Conservation (phyloP, 2,888 invertebrate species). For the Hipparchia semele region DNA sequence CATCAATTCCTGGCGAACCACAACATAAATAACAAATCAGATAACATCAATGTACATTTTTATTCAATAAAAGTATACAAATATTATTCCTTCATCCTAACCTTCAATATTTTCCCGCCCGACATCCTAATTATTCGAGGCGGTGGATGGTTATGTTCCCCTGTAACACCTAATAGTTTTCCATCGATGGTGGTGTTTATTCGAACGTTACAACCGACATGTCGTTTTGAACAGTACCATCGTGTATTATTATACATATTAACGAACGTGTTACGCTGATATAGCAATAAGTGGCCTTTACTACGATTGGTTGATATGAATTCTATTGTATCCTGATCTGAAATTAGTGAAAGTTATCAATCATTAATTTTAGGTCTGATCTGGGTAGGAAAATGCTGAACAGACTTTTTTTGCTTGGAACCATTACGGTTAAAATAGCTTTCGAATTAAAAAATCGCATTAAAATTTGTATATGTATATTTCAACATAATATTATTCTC, state of each 20-base stretch:
- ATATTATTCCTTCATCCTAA: neutral
- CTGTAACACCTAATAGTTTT: neutral
- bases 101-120: conserved; percentile 12
- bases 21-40: too few relatives aligned
- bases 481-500: too few relatives aligned
- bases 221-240: conserved; percentile 17
- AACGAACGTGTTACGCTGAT: conserved; percentile 8
- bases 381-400: too few relatives aligned
- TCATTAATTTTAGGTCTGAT: too few relatives aligned
- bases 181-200: conserved; percentile 5
- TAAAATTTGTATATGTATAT: too few relatives aligned
- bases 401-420: too few relatives aligned
- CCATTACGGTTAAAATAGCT: too few relatives aligned
- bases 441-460: too few relatives aligned
- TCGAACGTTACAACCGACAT: conserved; percentile 10
- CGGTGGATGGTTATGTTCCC: conserved; percentile 13
- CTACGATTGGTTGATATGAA: conserved; percentile 9
- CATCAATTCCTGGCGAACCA: too few relatives aligned
- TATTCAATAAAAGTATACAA: too few relatives aligned
- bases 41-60: too few relatives aligned
- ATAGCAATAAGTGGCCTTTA: neutral
- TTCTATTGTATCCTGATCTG: neutral
- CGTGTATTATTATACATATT: conserved; percentile 7
- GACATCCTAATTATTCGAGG: conserved; percentile 1
- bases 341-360: neutral